These are phyloP conservation scores for Rana temporaria DNA, from an alignment of 2,113 vertebrate species.

Conservation along the genomic window DNA sequence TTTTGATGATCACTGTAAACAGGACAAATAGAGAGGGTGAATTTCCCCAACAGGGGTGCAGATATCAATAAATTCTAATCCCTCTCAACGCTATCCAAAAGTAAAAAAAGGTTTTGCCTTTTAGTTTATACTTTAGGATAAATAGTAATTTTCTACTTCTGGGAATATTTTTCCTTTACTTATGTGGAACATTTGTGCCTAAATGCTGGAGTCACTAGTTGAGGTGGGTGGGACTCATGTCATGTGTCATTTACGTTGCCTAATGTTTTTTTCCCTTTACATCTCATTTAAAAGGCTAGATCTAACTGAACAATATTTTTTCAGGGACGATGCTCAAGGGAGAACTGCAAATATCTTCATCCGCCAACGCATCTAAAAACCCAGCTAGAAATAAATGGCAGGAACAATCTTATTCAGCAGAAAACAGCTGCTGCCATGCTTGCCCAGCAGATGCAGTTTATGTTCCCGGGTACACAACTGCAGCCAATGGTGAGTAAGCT, in stretches of 20 bases:
- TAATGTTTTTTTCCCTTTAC: neutral
- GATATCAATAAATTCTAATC: no score
- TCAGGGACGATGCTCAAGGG: slow-evolving; percentile 94
- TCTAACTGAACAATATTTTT: slow-evolving; percentile 51
- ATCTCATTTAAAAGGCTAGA: neutral
- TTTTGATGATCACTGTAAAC: no score
- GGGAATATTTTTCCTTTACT: no score
- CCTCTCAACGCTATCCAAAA: no score
- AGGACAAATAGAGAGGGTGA: no score
- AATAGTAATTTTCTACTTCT: no score
- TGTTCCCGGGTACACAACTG: slow-evolving; percentile 95
- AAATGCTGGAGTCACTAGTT: no score
- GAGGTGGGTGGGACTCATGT: no score
- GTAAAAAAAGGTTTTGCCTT: no score
- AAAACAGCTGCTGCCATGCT: slow-evolving; percentile 98
- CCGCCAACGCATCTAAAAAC: slow-evolving; percentile 98
- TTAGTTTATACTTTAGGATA: no score
- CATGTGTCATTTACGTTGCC: neutral
- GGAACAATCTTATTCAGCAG: slow-evolving; percentile 98
- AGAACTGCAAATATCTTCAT: slow-evolving; percentile 99
- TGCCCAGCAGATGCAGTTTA: slow-evolving; percentile 99
- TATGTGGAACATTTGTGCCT: no score
- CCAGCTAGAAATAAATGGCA: slow-evolving; percentile 95
- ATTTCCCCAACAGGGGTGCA: no score
- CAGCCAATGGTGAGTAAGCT: slow-evolving; percentile 90